These are phyloP conservation scores for Columba janthina DNA, from an alignment of 2,113 vertebrate species.

Conservation along the genomic window DNA sequence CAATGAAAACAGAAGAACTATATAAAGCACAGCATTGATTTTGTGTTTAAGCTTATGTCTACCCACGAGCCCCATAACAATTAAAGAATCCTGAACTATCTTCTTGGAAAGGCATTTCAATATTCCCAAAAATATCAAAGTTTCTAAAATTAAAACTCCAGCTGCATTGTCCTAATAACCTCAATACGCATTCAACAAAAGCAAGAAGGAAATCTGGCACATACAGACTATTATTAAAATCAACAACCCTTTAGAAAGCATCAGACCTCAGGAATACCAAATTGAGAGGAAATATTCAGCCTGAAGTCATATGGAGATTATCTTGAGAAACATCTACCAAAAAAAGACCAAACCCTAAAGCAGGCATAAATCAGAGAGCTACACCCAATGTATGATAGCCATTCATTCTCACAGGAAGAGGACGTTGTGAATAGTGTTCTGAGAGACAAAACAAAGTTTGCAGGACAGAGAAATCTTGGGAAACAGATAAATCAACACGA, in stretches of 20 bases:
- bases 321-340: conserved; percentile 50
- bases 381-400: conserved; percentile 48
- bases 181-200: conserved; percentile 44
- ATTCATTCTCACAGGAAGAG: conserved; percentile 61
- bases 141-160: conserved; percentile 65
- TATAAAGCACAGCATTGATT: not conserved
- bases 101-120: conserved; percentile 57
- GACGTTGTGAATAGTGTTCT: conserved; percentile 35
- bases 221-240: conserved; percentile 30
- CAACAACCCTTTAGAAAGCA: conserved; percentile 27
- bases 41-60: not conserved
- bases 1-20: not conserved
- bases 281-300: conserved; percentile 30
- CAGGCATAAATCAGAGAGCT: conserved; percentile 56
- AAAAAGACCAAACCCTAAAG: not conserved
- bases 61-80: conserved; percentile 7
- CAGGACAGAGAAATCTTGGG: conserved; percentile 38
- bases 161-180: conserved; percentile 48
- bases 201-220: conserved; percentile 64
- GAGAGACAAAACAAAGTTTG: conserved; percentile 60
- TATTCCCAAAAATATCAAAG: conserved; percentile 57
- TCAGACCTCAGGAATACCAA: conserved; percentile 36
- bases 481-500: conserved; percentile 53
- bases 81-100: conserved; percentile 45
- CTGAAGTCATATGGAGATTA: conserved; percentile 24